Conservation (phyloP, 2,113 vertebrate species). For the Gymnorhina tibicen region DNA sequence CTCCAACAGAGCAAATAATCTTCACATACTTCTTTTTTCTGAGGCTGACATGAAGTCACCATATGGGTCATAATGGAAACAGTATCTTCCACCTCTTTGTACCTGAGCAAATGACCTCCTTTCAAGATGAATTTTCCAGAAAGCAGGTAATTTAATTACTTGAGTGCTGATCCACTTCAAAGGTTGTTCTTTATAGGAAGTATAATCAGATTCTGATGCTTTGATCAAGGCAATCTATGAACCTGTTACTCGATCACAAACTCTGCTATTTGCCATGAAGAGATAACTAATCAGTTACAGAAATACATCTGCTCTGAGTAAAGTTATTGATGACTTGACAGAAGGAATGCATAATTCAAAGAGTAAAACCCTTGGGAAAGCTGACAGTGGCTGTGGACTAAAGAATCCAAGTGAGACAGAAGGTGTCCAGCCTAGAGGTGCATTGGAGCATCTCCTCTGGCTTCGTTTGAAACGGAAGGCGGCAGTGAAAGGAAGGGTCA, state of each 20-base stretch:
- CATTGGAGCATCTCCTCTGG: neutral
- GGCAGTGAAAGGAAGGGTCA: neutral
- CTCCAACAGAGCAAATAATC: neutral
- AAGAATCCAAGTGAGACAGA: neutral
- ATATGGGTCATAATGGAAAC: conserved; percentile 61
- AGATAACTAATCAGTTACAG: conserved; percentile 67
- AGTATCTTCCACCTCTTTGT: conserved; percentile 49
- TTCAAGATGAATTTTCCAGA: conserved; percentile 62
- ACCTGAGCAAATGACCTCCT: conserved; percentile 69
- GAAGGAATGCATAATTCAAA: conserved; percentile 38
- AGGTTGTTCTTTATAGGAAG: conserved; percentile 51
- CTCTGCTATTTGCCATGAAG: conserved; percentile 32
- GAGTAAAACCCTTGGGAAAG: neutral
- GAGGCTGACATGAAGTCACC: conserved; percentile 35
- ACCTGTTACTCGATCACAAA: conserved; percentile 57
- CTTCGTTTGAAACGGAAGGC: neutral
- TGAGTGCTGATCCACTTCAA: conserved; percentile 73
- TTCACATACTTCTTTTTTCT: neutral
- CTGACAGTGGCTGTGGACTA: neutral
- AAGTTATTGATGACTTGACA: conserved; percentile 38
- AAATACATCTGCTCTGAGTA: conserved; percentile 71
- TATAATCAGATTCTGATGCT: conserved; percentile 73
- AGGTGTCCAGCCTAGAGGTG: neutral
- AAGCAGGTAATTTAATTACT: conserved; percentile 61
- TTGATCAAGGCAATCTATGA: conserved; percentile 38